Percentiles rank a stretch among this genome's conserved stretches.
phyloP scores from a whole-genome alignment of 2,797 vertebrate species.

The Dallia pectoralis region DNA sequence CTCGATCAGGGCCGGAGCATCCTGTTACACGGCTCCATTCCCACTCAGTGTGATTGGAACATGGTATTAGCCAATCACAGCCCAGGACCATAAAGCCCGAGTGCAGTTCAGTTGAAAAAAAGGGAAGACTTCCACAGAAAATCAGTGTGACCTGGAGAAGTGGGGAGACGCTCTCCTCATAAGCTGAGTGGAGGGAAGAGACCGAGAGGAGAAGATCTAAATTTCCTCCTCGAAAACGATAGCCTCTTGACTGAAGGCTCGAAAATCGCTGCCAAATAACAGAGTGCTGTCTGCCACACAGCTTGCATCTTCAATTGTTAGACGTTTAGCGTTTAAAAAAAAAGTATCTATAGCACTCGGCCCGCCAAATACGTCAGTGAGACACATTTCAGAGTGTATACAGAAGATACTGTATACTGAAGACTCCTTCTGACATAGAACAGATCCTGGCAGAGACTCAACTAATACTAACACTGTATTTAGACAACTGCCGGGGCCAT shows the following conservation, averaged over 20 bases:
- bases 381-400: slow-evolving; percentile 15
- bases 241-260: slow-evolving; percentile 21
- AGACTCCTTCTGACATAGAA: not conserved
- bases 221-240: slow-evolving; percentile 4
- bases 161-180: not conserved
- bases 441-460: not conserved
- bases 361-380: slow-evolving; percentile 24
- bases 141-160: not conserved
- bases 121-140: not conserved
- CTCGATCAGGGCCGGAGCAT: not conserved
- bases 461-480: too few species aligned
- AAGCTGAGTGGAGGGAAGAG: slow-evolving; percentile 27
- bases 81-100: not conserved
- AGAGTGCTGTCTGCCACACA: slow-evolving; percentile 2
- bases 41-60: not conserved
- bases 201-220: slow-evolving; percentile 1
- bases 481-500: too few species aligned
- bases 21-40: not conserved
- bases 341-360: slow-evolving; percentile 18
- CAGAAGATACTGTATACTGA: not conserved
- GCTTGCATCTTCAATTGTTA: slow-evolving; percentile 47
- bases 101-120: not conserved
- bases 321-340: slow-evolving; percentile 21
- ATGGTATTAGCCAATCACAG: not conserved
- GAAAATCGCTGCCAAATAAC: slow-evolving; percentile 41